A percentile compares a stretch with the other conserved stretches of the same genome.
These are phyloP conservation scores for Denticeps clupeoides DNA, from an alignment of 2,797 vertebrate genomes.

Conservation along the genomic window DNA sequence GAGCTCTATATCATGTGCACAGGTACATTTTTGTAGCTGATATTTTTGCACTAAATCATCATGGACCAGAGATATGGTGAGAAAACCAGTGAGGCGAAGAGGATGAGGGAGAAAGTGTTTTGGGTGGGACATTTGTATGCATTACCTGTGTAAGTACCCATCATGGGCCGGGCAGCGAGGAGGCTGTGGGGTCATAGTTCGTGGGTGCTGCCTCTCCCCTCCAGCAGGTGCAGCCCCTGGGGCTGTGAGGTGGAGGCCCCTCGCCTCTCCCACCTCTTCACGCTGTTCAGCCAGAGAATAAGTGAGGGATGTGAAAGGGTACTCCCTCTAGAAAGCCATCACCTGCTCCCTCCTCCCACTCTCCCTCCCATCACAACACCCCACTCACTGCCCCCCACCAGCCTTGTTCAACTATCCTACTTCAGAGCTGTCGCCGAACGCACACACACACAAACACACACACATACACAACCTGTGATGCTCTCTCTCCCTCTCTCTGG, in stretches of 20 bases:
- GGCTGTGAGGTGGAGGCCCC: slow-evolving; percentile 59
- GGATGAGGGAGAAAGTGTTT: background rate
- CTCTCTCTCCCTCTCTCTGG: no score
- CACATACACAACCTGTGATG: background rate
- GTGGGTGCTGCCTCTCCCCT: slow-evolving; percentile 48
- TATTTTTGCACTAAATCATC: no score
- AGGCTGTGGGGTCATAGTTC: slow-evolving; percentile 59
- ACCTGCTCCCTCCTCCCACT: slow-evolving; percentile 66
- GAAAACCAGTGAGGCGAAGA: no score
- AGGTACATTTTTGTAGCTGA: no score
- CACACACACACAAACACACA: slow-evolving; percentile 4
- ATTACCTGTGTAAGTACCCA: slow-evolving; percentile 38
- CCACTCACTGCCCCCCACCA: slow-evolving; percentile 29
- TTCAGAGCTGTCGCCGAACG: slow-evolving; percentile 7
- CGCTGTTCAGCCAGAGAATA: slow-evolving; percentile 66
- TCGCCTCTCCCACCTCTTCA: slow-evolving; percentile 68
- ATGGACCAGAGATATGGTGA: no score
- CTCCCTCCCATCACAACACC: slow-evolving; percentile 45
- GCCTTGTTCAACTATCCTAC: slow-evolving; percentile 32
- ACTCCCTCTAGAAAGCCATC: slow-evolving; percentile 70
- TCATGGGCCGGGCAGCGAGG: slow-evolving; percentile 38
- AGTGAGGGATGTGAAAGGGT: slow-evolving; percentile 69
- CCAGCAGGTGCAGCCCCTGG: slow-evolving; percentile 66
- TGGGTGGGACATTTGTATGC: slow-evolving; percentile 8
- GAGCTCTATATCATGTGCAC: slow-evolving; percentile 32